A percentile compares a stretch with the other conserved stretches of the same genome.
Evolutionary conservation across 2,797 vertebrate species (phyloP).

Genomic region (Neomorphus geoffroyi): DNA sequence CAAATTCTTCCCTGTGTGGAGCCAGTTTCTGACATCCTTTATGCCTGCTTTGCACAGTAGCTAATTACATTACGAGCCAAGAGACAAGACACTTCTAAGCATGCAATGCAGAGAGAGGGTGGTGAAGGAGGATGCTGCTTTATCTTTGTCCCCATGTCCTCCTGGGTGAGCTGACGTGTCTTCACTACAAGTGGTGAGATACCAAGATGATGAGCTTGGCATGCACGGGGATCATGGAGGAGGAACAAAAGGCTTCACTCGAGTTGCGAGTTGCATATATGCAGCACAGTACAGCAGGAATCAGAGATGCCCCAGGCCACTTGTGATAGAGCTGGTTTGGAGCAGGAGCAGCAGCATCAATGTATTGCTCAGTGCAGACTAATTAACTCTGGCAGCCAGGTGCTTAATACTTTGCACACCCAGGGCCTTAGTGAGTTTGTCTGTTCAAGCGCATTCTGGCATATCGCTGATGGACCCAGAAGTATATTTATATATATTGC

Average conservation of each 20-base stretch:
- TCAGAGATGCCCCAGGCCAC: background rate
- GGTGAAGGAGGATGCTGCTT: background rate
- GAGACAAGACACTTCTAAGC: background rate
- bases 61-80: background rate
- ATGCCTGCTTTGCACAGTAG: background rate
- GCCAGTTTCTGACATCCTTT: background rate
- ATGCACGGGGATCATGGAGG: rapidly evolving
- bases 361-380: background rate
- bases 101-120: background rate
- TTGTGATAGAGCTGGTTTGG: background rate
- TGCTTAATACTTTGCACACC: conserved; percentile 9
- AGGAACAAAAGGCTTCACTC: background rate
- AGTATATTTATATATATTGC: conserved; percentile 52
- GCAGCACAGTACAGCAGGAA: background rate
- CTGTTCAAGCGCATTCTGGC: conserved; percentile 36
- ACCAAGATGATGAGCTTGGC: background rate
- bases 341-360: background rate
- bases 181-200: background rate
- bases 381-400: conserved; percentile 46
- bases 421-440: background rate
- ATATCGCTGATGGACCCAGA: conserved; percentile 35
- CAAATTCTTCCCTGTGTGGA: background rate
- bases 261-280: background rate
- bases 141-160: background rate
- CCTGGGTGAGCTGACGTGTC: background rate